Base-by-base conservation (phyloP, 2,113 vertebrate species). In the Asarcornis scutulata region DNA sequence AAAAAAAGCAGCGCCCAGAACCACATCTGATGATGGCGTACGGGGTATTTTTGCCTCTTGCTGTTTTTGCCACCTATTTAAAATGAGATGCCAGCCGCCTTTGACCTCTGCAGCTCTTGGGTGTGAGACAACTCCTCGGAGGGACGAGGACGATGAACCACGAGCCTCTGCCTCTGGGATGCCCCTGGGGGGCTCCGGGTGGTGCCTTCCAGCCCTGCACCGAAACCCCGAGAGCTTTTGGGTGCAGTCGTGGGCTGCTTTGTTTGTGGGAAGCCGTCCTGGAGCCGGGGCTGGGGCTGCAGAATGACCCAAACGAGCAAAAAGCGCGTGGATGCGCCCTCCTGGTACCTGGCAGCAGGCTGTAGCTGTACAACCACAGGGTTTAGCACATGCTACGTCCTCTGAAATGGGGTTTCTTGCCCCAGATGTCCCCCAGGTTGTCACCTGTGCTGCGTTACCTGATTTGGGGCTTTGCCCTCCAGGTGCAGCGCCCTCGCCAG, bases 41-140 rank as follows among this genome's bases (percentile, higher is more conserved):
- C 0, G 5, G 0, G 36, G 44, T 6, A 0, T 2, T 50, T 22
- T 4, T 48, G 58, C 62, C 29, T 11, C 78, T 75, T 29, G 0
- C 13, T 23, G 44, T 73, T 55, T 3, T 1, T 20, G 38, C 36
- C 1, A 0, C 10, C 22, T 13, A 0, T 20, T 13, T 23, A 42
- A 52, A 1, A 7, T 7, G 0, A 2, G 2, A 27, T 1, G 2
- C 34, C 50, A 17, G 1, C 42, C 4, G 3, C 3, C 40, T 36
- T 2, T 13, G 22, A 44, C 58, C 84, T 63, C 50, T 3, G 13
- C 42, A 0, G 6, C 6, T 36, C 64, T 25, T 4, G 83, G 63
- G 14, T 7, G 1, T 1, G 31, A 32, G 34, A 1, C n/a, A 46
- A 34, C 52, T 53, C 7, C 23, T 80, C 69, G 42, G 67, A 36